Conservation (phyloP, 2,888 invertebrate species). For the Dynastes grantii region DNA sequence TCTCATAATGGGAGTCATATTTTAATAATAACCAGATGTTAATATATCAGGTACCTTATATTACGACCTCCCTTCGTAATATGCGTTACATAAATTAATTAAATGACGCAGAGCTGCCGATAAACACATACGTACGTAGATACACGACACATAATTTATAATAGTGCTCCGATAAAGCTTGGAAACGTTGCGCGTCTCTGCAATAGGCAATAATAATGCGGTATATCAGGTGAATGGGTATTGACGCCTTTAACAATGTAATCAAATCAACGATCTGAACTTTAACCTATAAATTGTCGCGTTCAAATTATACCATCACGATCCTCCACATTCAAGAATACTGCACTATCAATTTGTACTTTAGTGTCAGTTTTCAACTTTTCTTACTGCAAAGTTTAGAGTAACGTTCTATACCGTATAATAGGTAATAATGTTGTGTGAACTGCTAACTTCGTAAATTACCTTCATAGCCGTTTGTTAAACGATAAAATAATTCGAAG, state of each 20-base stretch:
- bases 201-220: constrained; percentile 8
- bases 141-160: constrained; percentile 1
- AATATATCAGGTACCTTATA: neutral
- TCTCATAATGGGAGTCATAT: neutral
- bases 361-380: constrained; percentile 1
- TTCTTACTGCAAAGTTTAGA: neutral
- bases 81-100: constrained; percentile 27
- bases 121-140: neutral
- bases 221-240: constrained; percentile 17
- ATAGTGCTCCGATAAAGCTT: neutral
- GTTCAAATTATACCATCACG: constrained; percentile 20
- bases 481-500: too few species aligned
- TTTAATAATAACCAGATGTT: constrained; percentile 1
- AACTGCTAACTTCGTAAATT: neutral
- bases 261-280: constrained; percentile 8
- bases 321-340: neutral
- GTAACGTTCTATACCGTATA: neutral
- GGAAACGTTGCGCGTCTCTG: neutral
- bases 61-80: neutral
- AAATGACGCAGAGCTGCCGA: constrained; percentile 5
- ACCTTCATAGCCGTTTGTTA: neutral
- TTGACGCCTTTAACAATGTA: constrained; percentile 26
- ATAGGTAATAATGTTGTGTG: neutral
- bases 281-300: constrained; percentile 24
- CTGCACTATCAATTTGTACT: constrained; percentile 11